Conservation (phyloP, 2,888 invertebrate genomes). For the Protula sp. region DNA sequence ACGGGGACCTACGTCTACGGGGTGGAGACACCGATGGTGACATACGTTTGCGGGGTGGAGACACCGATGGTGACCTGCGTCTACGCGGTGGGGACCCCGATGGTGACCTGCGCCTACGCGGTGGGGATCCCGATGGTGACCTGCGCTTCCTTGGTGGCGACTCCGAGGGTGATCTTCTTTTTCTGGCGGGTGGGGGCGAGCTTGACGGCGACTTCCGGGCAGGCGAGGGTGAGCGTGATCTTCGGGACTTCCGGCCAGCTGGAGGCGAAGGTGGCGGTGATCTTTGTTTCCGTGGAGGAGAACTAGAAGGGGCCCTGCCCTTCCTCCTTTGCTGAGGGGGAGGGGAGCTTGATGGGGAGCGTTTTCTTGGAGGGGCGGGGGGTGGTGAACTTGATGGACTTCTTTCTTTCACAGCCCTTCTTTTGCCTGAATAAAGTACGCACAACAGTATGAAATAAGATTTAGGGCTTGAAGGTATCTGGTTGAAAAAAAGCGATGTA, state of each 20-base stretch:
- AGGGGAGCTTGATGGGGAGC: neutral
- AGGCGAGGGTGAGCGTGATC: too few species aligned
- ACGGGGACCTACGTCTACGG: slow-evolving; percentile 9
- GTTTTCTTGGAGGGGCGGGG: too few species aligned
- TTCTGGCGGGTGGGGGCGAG: neutral
- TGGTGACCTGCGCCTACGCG: slow-evolving; percentile 16
- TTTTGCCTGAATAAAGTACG: neutral
- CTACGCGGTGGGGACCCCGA: slow-evolving; percentile 8
- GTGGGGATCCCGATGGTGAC: slow-evolving; percentile 6
- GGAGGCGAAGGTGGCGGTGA: too few species aligned
- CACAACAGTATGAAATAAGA: neutral
- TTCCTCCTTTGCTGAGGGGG: neutral
- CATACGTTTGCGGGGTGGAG: neutral
- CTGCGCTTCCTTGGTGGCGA: slow-evolving; percentile 3
- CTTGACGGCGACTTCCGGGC: neutral
- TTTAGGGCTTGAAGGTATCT: too few species aligned
- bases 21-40: slow-evolving; percentile 3
- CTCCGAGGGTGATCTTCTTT: neutral
- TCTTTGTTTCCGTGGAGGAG: too few species aligned
- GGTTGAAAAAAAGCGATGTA: too few species aligned
- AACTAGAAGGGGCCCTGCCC: neutral
- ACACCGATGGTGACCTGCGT: too few species aligned
- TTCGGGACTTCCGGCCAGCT: too few species aligned
- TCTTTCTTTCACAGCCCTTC: neutral
- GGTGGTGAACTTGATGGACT: too few species aligned